Evolutionary conservation across 2,888 invertebrate species (phyloP), one percentile per base, ranked within the genome.

Genomic region (Idaea dimidiata): DNA sequence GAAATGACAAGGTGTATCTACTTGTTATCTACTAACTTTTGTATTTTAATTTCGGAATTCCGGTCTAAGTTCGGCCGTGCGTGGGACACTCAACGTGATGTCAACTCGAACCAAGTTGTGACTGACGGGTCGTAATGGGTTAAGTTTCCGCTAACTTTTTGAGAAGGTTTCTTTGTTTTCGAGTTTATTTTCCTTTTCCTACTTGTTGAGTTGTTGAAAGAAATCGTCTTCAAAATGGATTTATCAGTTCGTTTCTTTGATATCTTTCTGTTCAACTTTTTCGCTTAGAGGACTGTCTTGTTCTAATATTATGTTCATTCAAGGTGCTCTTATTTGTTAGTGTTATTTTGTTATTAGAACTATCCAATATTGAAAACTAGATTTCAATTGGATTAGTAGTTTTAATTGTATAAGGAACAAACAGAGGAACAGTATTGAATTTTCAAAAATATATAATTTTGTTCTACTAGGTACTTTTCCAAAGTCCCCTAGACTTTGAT

Each of bases 101-200:
- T 43, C 43, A n/a, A 43, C 14, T 14, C 43, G 43, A 7, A 43
- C 43, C 43, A 43, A 43, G 43, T 43, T 43, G 14, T 43, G 43
- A 43, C 14, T 43, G 43, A 43, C 43, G 43, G 43, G 43, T 43
- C 8, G 43, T 43, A 43, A 43, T 43, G 43, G 43, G 43, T 43
- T 43, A 43, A 43, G 43, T 43, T 43, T 43, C 4, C 43, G 14
- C 8, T 1, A 43, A 43, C 43, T 43, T 43, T 43, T 43, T 43
- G 43, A 43, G 43, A 43, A 43, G 43, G 43, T 43, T 43, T 43
- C 43, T 43, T 43, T 43, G 43, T 43, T 43, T 43, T 43, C 43
- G 43, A 43, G 43, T 43, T 43, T 43, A 43, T 43, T 43, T n/a
- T n/a, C n/a, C n/a, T n/a, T n/a, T n/a, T 43, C 43, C 43, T 43